Evolutionary conservation across 2,113 vertebrate genomes (phyloP).

Genomic region (Lampris incognitus): DNA sequence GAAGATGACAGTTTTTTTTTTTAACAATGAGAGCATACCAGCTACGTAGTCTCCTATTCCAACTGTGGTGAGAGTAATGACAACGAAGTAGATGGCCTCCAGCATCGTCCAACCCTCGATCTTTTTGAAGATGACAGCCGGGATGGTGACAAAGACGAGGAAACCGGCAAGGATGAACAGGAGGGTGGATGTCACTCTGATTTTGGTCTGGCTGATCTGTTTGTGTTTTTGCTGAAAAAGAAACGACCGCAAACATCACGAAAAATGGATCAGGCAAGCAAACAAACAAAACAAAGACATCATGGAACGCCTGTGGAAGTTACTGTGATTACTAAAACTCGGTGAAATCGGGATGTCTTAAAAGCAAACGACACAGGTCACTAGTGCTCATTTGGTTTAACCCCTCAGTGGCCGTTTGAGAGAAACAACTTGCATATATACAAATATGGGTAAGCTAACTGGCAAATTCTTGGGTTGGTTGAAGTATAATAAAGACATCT

Average conservation of each 20-base stretch:
- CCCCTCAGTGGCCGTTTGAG: background rate
- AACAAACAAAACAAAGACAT: background rate
- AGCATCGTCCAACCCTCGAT: conserved; percentile 94
- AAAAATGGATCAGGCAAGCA: background rate
- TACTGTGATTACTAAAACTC: background rate
- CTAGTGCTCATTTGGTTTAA: background rate
- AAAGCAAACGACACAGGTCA: background rate
- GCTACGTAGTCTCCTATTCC: conserved; percentile 98
- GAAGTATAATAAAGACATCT: background rate
- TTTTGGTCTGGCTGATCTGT: conserved; percentile 98
- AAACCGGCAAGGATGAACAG: conserved; percentile 96
- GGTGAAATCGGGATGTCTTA: background rate
- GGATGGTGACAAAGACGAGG: conserved; percentile 95
- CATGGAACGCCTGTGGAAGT: background rate
- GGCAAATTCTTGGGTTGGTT: background rate
- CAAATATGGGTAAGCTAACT: background rate
- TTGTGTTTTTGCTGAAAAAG: conserved; percentile 91
- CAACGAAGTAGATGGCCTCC: conserved; percentile 98
- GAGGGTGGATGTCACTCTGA: conserved; percentile 96
- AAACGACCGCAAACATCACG: conserved; percentile 29
- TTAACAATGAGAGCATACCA: conserved; percentile 78
- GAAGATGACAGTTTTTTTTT: too few species aligned
- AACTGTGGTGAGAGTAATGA: conserved; percentile 96
- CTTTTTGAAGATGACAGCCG: conserved; percentile 94
- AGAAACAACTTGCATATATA: background rate